Conservation (phyloP, 2,888 invertebrate species). For the Disparrhopalites patrizii region DNA sequence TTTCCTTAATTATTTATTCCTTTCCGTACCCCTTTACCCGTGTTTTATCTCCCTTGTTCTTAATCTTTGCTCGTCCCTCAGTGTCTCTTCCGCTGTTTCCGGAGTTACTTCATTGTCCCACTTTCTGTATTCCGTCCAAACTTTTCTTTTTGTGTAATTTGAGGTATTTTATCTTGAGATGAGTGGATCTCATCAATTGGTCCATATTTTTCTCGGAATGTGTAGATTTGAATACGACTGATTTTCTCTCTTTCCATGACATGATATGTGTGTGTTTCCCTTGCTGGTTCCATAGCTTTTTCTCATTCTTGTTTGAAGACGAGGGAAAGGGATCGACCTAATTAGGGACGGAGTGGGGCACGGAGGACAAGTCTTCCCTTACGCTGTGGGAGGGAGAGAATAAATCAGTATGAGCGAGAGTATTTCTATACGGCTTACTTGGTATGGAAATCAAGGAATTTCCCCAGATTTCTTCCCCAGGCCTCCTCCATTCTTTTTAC, state of each 20-base stretch:
- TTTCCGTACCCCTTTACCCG: too few relatives aligned
- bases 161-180: too few relatives aligned
- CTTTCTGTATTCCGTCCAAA: not conserved
- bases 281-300: not conserved
- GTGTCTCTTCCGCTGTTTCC: not conserved
- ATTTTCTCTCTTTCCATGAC: too few relatives aligned
- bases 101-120: not conserved
- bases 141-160: not conserved
- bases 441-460: slow-evolving; percentile 27
- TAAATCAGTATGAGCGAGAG: too few relatives aligned
- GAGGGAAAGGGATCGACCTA: slow-evolving; percentile 27
- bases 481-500: slow-evolving; percentile 21
- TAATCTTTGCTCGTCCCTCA: not conserved
- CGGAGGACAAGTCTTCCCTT: too few relatives aligned
- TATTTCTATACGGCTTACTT: slow-evolving; percentile 21
- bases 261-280: too few relatives aligned
- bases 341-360: slow-evolving; percentile 17
- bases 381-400: not conserved
- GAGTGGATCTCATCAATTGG: too few relatives aligned
- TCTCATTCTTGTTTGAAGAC: slow-evolving; percentile 14
- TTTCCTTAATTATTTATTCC: too few relatives aligned
- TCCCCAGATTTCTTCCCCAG: slow-evolving; percentile 24
- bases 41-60: not conserved
- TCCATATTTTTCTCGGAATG: not conserved
- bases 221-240: not conserved